phyloP scores from a whole-genome alignment of 2,888 invertebrate genomes.

The Dendrolimus houi region DNA sequence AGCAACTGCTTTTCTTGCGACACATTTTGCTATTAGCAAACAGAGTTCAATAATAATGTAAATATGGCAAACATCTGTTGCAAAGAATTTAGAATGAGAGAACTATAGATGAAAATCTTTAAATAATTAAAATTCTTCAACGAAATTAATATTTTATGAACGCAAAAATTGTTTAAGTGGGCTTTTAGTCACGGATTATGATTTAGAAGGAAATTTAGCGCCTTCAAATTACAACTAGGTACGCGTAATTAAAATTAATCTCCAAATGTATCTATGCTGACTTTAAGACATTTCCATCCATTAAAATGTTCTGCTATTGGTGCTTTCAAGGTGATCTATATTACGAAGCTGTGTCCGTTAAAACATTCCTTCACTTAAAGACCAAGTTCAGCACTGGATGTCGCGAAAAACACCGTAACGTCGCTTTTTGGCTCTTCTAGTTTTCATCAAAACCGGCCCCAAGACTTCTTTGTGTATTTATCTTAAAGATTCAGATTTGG shows the following conservation, averaged over 20 bases:
- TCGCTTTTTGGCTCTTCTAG: no score
- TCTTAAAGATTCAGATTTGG: no score
- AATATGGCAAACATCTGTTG: background rate
- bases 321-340: no score
- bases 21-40: background rate
- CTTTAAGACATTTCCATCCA: no score
- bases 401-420: no score
- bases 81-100: background rate
- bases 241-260: background rate
- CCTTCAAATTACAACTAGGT: background rate
- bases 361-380: no score
- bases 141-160: background rate
- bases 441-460: no score
- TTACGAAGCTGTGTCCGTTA: no score
- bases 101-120: background rate
- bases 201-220: background rate
- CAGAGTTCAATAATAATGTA: background rate
- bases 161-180: background rate
- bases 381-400: no score
- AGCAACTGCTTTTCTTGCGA: background rate
- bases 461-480: no score
- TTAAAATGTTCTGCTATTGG: no score
- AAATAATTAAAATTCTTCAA: background rate
- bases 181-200: background rate
- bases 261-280: no score